phyloP scores from a whole-genome alignment of 2,113 vertebrate species.

The Perca flavescens region DNA sequence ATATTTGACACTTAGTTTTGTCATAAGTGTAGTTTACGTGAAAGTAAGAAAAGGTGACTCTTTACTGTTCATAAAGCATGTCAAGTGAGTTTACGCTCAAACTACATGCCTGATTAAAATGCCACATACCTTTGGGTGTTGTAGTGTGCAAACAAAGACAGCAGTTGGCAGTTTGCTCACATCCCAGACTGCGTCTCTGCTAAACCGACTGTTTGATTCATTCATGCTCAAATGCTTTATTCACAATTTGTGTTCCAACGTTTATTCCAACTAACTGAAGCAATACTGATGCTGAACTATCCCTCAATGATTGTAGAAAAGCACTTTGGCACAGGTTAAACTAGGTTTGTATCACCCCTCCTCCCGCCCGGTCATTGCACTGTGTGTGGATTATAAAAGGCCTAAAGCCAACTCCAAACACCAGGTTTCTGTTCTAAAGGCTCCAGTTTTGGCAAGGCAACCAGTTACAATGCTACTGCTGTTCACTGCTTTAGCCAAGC shows the following conservation, averaged over 20 bases:
- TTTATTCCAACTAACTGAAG: background rate
- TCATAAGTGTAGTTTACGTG: background rate
- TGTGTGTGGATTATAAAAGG: conserved; percentile 29
- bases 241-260: background rate
- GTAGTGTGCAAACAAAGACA: conserved; percentile 13
- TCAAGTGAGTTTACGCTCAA: background rate
- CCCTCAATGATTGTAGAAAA: background rate
- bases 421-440: conserved; percentile 11
- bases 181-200: background rate
- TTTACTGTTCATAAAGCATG: background rate
- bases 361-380: background rate
- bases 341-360: background rate
- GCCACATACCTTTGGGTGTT: background rate
- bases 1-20: background rate
- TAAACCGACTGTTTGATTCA: background rate
- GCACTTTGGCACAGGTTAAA: background rate
- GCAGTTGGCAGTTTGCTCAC: conserved; percentile 28
- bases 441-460: conserved; percentile 6
- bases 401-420: conserved; percentile 15
- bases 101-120: conserved; percentile 10
- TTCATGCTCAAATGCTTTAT: background rate
- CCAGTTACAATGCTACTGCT: background rate
- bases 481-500: conserved; percentile 2
- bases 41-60: background rate
- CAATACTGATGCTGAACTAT: background rate